These are phyloP conservation scores for Nomada flava DNA, from an alignment of 2,888 invertebrate species.

Conservation along the genomic window DNA sequence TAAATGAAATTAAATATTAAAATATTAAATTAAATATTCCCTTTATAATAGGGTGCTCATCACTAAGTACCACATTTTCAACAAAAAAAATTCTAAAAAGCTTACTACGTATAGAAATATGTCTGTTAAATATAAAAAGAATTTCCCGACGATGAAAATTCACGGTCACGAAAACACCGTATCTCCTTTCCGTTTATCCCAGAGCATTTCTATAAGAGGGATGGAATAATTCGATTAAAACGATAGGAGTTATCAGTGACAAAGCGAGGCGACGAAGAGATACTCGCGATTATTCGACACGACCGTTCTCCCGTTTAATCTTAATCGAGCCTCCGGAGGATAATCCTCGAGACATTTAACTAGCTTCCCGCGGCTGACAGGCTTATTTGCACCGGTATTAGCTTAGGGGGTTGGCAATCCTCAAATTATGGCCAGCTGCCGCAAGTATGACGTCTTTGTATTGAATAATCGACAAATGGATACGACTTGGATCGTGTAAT, in stretches of 20 bases:
- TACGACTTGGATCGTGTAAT: neutral
- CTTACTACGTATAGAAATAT: no score
- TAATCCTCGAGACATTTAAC: conserved; percentile 57
- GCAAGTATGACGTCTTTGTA: conserved; percentile 7
- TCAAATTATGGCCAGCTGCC: conserved; percentile 17
- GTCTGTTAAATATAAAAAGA: no score
- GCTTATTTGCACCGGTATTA: conserved; percentile 52
- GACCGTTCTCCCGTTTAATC: conserved; percentile 42
- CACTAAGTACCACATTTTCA: no score
- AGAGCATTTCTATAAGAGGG: neutral
- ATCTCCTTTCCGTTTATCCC: neutral
- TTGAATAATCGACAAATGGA: neutral
- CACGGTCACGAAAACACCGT: neutral
- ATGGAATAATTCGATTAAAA: conserved; percentile 16
- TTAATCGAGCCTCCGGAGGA: conserved; percentile 51
- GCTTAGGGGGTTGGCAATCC: conserved; percentile 20
- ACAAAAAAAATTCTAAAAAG: no score
- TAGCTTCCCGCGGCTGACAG: conserved; percentile 38
- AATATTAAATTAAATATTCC: no score
- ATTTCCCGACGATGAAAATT: no score
- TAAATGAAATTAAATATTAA: no score
- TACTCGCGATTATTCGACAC: conserved; percentile 38
- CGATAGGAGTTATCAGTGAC: conserved; percentile 6
- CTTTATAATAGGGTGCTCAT: no score
- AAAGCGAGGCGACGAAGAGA: neutral